Base-by-base conservation (phyloP, 2,888 invertebrate genomes). In the Thysanoteuthis rhombus region DNA sequence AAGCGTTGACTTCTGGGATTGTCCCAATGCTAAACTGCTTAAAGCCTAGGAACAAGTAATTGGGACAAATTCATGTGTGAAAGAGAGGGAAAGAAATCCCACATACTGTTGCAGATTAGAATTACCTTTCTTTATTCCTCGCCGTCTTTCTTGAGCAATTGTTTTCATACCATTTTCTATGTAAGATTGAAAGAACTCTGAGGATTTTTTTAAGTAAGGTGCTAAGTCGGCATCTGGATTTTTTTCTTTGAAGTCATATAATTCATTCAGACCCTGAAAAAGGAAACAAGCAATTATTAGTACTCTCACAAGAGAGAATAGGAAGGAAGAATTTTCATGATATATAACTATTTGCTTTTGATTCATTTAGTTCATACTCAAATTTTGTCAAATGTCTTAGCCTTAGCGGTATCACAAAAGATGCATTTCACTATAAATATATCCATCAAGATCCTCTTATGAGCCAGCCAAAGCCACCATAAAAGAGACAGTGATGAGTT, bases 161-260 rank as follows among this genome's bases (percentile, higher is more conserved):
- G 97, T 97, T 95, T 98, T 97, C 94, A 99, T 97, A 0, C 98
- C 98, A 93, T 98, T 97, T 97, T 98, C 98, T 95, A 99, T 98
- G 96, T 98, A 99, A 96, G 98, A 98, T 96, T 98, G 98, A 97
- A 99, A 99, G 97, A 98, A 98, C 96, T 98, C 98, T 93, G 98
- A 98, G 0, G 98, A 98, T 96, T 98, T 98, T 95, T 98, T 98
- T 97, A 99, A 98, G 97, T 98, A 98, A 47, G 98, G 98, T 97
- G 98, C 98, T 90, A 98, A 98, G 96, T 98, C 98, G 42, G 98
- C 98, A 95, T 98, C 98, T 0, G 99, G 98, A 97, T 98, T 98
- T 95, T 98, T 98, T 96, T 98, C 98, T 97, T 97, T 98, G 96
- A 98, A 98, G 95, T 98, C 98, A 95, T 98, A 98, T 36, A 99